These are phyloP conservation scores for Charaxes varanes DNA, from an alignment of 1,140 invertebrate genomes.

Conservation along the genomic window DNA sequence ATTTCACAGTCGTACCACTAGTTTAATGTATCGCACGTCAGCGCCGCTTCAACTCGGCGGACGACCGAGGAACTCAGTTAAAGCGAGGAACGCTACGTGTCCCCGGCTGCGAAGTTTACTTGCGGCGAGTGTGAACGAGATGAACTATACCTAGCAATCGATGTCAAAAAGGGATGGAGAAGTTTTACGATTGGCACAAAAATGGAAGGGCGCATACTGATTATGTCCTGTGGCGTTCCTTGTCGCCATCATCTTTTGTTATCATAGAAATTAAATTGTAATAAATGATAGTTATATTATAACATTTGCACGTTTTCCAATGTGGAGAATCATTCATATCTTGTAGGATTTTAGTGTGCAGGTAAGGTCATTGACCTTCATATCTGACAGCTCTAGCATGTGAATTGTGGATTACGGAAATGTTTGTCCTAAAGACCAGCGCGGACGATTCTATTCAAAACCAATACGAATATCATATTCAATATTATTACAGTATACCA, in stretches of 20 bases:
- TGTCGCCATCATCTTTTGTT: no score
- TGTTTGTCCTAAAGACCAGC: conserved; percentile 1
- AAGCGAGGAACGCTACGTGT: conserved; percentile 53
- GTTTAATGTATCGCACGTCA: conserved; percentile 58
- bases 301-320: no score
- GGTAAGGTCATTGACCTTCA: conserved; percentile 40
- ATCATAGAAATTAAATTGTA: no score
- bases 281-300: no score
- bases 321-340: no score
- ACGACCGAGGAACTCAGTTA: conserved; percentile 53
- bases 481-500: no score
- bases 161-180: conserved; percentile 23
- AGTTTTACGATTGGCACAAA: conserved; percentile 35
- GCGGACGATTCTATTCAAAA: no score
- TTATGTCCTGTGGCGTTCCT: conserved; percentile 34
- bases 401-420: background rate
- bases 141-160: conserved; percentile 12
- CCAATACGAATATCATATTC: no score
- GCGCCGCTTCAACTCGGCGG: conserved; percentile 65
- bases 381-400: conserved; percentile 3
- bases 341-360: no score
- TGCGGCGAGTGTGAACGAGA: conserved; percentile 38
- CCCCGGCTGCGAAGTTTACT: conserved; percentile 31
- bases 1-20: conserved; percentile 64
- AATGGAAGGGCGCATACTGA: conserved; percentile 54